A percentile compares a stretch with the other conserved stretches of the same genome.
These are phyloP conservation scores for Hydrozoanthus gracilis DNA, from an alignment of 92 coral and sea anemone species.

Conservation along the genomic window DNA sequence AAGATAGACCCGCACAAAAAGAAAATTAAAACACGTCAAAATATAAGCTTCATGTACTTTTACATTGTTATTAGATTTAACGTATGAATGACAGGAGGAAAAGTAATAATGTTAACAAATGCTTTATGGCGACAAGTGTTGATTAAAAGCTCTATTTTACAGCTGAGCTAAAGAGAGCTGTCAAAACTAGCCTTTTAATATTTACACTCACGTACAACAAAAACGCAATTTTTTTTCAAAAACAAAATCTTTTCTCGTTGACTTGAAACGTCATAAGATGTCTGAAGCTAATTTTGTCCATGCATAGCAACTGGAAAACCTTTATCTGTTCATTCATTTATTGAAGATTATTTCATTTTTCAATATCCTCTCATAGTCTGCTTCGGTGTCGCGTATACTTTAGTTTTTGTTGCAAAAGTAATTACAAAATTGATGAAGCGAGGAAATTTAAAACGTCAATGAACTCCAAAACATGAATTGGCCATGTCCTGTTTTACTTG, in stretches of 20 bases:
- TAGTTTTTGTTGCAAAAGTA: not conserved
- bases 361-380: not conserved
- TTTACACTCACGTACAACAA: no score
- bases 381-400: not conserved
- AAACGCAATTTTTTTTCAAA: not conserved
- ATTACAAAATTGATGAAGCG: not conserved
- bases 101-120: conserved; percentile 8
- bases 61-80: conserved; percentile 28
- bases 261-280: no score
- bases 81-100: conserved; percentile 17
- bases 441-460: not conserved
- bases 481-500: not conserved
- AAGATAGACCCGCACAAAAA: not conserved
- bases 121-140: conserved; percentile 10
- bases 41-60: not conserved
- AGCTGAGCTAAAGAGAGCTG: conserved; percentile 1
- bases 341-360: not conserved
- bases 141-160: conserved; percentile 14
- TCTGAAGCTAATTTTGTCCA: no score
- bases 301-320: no score
- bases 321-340: not conserved
- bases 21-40: not conserved
- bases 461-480: not conserved
- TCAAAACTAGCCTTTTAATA: not conserved
- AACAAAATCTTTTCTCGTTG: not conserved